phyloP scores from a whole-genome alignment of 2,888 invertebrate species.

The Galerucella calmariensis region DNA sequence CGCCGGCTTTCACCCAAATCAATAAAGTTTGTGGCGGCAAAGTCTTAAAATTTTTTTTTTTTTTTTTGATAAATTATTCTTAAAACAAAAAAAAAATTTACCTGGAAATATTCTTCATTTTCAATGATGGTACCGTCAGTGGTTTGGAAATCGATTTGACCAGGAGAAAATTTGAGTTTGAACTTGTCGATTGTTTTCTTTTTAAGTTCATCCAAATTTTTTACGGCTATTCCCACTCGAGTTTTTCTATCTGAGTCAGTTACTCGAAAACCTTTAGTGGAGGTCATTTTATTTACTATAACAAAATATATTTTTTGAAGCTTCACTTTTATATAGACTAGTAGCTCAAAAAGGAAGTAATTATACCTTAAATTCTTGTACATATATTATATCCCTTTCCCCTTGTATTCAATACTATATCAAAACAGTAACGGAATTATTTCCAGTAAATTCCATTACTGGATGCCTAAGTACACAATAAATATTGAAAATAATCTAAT shows the following conservation, averaged over 20 bases:
- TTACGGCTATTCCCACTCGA: conserved; percentile 78
- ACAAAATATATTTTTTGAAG: no score
- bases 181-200: conserved; percentile 75
- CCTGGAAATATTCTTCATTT: conserved; percentile 78
- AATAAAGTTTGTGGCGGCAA: conserved; percentile 81
- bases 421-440: no score
- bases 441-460: no score
- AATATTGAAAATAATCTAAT: no score
- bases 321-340: no score
- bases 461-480: no score
- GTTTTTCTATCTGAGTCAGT: conserved; percentile 75
- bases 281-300: conserved; percentile 52
- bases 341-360: no score
- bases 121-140: conserved; percentile 77
- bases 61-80: neutral
- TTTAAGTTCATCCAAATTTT: conserved; percentile 73
- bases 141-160: conserved; percentile 60
- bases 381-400: no score
- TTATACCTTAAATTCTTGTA: no score
- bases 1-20: conserved; percentile 66
- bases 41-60: conserved; percentile 62
- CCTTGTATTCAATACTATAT: no score
- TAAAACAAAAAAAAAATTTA: neutral
- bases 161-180: conserved; percentile 58
- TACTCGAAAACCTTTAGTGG: conserved; percentile 78